Percentiles rank a stretch among this genome's conserved stretches.
phyloP scores from a whole-genome alignment of 64 coral and sea anemone genomes.

The Montipora sp. region DNA sequence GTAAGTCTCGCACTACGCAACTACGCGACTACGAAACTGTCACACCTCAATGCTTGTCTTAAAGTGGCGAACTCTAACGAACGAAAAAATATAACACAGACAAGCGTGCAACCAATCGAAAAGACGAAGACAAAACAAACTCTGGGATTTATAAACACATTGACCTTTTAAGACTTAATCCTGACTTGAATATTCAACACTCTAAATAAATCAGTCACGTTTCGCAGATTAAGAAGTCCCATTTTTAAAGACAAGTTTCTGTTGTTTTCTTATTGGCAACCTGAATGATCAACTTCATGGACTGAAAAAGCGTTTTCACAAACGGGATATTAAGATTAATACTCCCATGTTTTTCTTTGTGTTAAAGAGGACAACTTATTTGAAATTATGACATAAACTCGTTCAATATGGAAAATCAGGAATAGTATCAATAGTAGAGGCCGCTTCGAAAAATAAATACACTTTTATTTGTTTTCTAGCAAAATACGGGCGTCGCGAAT shows the following conservation, averaged over 20 bases:
- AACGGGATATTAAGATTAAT: background rate
- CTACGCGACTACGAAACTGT: background rate
- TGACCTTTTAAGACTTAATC: background rate
- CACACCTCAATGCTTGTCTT: background rate
- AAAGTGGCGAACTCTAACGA: background rate
- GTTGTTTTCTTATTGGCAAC: too few relatives aligned
- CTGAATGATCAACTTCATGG: background rate
- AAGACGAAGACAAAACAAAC: background rate
- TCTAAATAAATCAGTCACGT: background rate
- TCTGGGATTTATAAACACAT: background rate
- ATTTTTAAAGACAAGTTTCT: background rate
- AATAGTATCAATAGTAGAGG: too few relatives aligned
- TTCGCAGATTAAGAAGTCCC: too few relatives aligned
- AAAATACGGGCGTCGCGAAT: background rate
- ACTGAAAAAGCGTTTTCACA: background rate
- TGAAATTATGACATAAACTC: background rate
- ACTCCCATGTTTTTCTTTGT: background rate
- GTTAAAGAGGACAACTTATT: conserved; percentile 2
- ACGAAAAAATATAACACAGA: background rate
- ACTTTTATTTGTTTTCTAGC: background rate
- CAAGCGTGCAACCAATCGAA: background rate
- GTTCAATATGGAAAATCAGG: background rate
- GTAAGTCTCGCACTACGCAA: too few relatives aligned
- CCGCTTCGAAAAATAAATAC: too few relatives aligned
- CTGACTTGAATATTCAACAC: too few relatives aligned